Conservation (phyloP, 1,140 invertebrate genomes). For the Drosophila lacteicornis region DNA sequence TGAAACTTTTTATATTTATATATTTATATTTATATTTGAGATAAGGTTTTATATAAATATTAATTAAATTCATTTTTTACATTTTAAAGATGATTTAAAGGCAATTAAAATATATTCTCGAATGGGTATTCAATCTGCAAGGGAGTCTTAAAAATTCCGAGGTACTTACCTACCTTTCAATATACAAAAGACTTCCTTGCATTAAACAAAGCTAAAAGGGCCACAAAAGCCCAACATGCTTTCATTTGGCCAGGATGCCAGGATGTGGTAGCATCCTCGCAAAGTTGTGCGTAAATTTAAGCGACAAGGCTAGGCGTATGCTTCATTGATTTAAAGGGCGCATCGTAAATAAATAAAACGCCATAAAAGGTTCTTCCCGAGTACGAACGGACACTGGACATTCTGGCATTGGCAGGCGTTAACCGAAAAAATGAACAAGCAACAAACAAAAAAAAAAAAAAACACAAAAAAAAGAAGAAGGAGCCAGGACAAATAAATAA, state of each 20-base stretch:
- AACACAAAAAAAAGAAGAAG: constrained; percentile 30
- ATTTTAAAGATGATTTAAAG: no score
- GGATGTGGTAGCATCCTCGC: constrained; percentile 26
- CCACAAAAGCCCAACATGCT: constrained; percentile 6
- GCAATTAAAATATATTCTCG: no score
- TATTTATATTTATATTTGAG: no score
- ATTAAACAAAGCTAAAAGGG: background rate
- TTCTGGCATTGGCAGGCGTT: constrained; percentile 64
- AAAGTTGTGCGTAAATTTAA: constrained; percentile 74
- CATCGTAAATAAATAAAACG: constrained; percentile 80
- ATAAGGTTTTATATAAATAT: background rate
- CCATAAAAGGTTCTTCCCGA: constrained; percentile 66
- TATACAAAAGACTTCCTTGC: background rate
- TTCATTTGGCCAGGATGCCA: constrained; percentile 9
- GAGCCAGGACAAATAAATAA: constrained; percentile 55
- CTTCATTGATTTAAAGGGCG: constrained; percentile 81
- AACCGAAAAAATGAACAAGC: constrained; percentile 56
- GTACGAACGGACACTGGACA: constrained; percentile 50
- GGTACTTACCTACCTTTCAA: background rate
- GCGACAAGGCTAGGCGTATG: constrained; percentile 72
- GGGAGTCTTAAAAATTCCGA: no score
- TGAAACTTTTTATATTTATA: no score
- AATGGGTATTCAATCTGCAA: no score
- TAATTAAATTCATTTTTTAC: no score
- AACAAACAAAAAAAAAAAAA: constrained; percentile 14